phyloP scores from a whole-genome alignment of 2,888 invertebrate species.

The Perithous albicinctus region DNA sequence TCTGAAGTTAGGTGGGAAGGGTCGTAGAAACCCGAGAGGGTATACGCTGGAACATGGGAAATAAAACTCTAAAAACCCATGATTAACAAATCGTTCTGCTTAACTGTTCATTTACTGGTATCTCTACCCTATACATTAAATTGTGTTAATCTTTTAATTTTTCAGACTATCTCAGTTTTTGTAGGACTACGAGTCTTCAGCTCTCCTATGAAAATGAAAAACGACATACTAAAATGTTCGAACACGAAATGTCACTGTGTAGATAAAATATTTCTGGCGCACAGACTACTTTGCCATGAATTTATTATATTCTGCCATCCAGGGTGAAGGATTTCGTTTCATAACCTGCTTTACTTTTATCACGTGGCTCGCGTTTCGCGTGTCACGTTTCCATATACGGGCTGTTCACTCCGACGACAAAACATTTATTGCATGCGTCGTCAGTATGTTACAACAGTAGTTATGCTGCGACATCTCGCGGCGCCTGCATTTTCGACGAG shows the following conservation, averaged over 20 bases:
- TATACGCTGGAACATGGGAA: too few relatives aligned
- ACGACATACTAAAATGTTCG: too few relatives aligned
- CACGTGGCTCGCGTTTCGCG: conserved; percentile 14
- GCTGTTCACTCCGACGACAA: conserved; percentile 14
- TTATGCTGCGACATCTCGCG: not conserved
- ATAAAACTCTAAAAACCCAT: too few relatives aligned
- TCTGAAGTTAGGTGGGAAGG: too few relatives aligned
- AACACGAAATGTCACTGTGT: not conserved
- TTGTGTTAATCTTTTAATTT: too few relatives aligned
- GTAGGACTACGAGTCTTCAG: too few relatives aligned
- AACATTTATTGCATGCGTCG: conserved; percentile 29
- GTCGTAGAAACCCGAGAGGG: too few relatives aligned
- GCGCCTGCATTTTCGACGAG: conserved; percentile 23
- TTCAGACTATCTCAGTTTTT: too few relatives aligned
- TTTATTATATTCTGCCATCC: conserved; percentile 4
- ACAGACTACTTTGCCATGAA: not conserved
- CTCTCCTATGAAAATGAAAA: too few relatives aligned
- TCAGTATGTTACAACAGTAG: not conserved
- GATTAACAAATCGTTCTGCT: too few relatives aligned
- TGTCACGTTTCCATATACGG: conserved; percentile 11
- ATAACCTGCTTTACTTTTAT: conserved; percentile 30
- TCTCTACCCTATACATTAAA: too few relatives aligned
- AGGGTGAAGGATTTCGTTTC: conserved; percentile 18
- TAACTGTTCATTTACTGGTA: too few relatives aligned
- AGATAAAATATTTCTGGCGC: not conserved